Base-by-base conservation (phyloP, 2,888 invertebrate genomes). In the Branchellion lobata region DNA sequence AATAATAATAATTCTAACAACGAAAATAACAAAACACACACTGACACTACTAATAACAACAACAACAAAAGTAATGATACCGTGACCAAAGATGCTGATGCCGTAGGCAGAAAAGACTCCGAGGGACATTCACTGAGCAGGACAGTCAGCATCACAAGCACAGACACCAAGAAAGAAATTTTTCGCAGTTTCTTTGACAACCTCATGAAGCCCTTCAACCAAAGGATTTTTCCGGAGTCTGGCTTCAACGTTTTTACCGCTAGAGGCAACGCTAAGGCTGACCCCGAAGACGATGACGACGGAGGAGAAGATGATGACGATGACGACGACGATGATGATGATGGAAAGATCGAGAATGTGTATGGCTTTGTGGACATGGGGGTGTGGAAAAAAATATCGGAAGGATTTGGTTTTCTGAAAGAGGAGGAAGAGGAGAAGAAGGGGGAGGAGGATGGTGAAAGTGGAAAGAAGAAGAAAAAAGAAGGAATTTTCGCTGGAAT, bases 351-450 rank as follows among this genome's bases (percentile, higher is more conserved):
- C 3, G 61, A 57, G 3, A 57, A 57, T 57, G 3, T 57, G 3
- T 57, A 24, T 24, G 24, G 24, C 3, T 57, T 18, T n/a, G 8
- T 57, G 61, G 61, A 57, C 24, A 57, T 57, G 24, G 21, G n/a
- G 8, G 61, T 57, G 3, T 57, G 61, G 61, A 57, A 57, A n/a
- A 57, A n/a, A n/a, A 57, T 57, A 57, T 57, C n/a, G 5, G 61
- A 57, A 5, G n/a, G 61, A 18, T 57, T 3, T 57, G 61, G n/a
- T n/a, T n/a, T 57, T 5, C 21, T 57, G 11, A 57, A 57, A n/a
- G 24, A 57, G 11, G 8, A 14, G 47, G 47, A 8, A 14, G 47
- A 47, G 18, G 47, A 47, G 47, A 47, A 47, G 18, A 47, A 47
- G 18, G 47, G 18, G 18, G 18, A 14, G 47, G 18, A 47, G 18